phyloP scores from a whole-genome alignment of 2,888 invertebrate genomes.

The Xylota sylvarum region DNA sequence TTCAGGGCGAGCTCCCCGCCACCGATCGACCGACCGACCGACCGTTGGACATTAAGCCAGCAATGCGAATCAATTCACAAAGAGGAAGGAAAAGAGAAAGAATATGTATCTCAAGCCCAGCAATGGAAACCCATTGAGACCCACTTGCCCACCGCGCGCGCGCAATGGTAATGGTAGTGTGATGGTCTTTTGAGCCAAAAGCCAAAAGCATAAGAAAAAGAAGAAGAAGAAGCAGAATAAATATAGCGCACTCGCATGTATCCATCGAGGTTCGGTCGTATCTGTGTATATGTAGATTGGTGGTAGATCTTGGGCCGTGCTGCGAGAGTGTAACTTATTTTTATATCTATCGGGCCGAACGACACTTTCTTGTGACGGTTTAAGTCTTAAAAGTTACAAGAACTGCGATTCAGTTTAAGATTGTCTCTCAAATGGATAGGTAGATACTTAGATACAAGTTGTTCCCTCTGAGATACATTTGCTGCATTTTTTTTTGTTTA shows the following conservation, averaged over 20 bases:
- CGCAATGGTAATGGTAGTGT: constrained; percentile 30
- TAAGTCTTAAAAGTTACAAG: constrained; percentile 76
- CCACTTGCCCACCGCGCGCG: constrained; percentile 42
- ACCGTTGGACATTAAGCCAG: constrained; percentile 27
- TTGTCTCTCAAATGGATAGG: constrained; percentile 76
- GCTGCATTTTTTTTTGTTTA: neutral
- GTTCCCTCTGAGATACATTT: constrained; percentile 43
- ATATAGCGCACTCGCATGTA: constrained; percentile 65
- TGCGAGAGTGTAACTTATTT: constrained; percentile 65
- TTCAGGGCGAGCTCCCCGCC: neutral
- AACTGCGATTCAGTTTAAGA: constrained; percentile 76
- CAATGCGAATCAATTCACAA: constrained; percentile 60
- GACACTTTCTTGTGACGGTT: constrained; percentile 76
- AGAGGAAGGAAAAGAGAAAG: constrained; percentile 60
- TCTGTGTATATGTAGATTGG: constrained; percentile 45
- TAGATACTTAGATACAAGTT: constrained; percentile 69
- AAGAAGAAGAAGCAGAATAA: constrained; percentile 41
- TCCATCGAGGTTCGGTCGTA: constrained; percentile 50
- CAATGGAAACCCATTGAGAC: constrained; percentile 57
- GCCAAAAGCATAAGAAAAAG: constrained; percentile 10
- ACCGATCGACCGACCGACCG: no score
- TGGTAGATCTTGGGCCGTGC: constrained; percentile 61
- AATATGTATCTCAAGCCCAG: constrained; percentile 41
- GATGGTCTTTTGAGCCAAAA: constrained; percentile 48
- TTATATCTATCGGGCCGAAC: constrained; percentile 67